A percentile compares a stretch with the other conserved stretches of the same genome.
These are phyloP conservation scores for Coluber constrictor DNA, from an alignment of 2,797 vertebrate genomes.

Conservation along the genomic window DNA sequence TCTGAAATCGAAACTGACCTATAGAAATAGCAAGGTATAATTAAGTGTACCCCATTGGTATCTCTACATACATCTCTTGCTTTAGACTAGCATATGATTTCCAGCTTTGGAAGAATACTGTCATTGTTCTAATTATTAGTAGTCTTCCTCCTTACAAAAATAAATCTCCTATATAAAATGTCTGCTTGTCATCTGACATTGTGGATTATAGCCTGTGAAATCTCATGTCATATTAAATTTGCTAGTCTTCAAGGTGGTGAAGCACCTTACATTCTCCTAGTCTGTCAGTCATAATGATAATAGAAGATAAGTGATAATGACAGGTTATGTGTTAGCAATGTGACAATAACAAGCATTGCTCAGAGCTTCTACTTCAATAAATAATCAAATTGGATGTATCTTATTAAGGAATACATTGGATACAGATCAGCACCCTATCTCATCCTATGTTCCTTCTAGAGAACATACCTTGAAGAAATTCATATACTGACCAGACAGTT, in stretches of 20 bases:
- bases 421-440: neutral
- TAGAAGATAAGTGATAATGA: neutral
- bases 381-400: neutral
- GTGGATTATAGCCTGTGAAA: neutral
- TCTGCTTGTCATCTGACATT: neutral
- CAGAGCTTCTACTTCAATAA: neutral
- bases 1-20: slow-evolving; percentile 37
- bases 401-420: neutral
- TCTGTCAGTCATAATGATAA: neutral
- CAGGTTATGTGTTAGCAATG: neutral
- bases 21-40: neutral
- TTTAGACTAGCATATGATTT: neutral
- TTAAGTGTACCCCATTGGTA: neutral
- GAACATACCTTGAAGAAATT: neutral
- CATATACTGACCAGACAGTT: neutral
- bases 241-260: neutral
- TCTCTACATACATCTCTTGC: slow-evolving; percentile 5
- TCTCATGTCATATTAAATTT: neutral
- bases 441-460: neutral
- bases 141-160: neutral
- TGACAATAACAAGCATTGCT: neutral
- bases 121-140: slow-evolving; percentile 20
- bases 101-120: neutral
- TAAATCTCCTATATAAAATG: neutral
- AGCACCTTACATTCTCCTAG: neutral